These are phyloP conservation scores for Ovibos moschatus DNA, from an alignment of 2,113 vertebrate species.

Conservation along the genomic window DNA sequence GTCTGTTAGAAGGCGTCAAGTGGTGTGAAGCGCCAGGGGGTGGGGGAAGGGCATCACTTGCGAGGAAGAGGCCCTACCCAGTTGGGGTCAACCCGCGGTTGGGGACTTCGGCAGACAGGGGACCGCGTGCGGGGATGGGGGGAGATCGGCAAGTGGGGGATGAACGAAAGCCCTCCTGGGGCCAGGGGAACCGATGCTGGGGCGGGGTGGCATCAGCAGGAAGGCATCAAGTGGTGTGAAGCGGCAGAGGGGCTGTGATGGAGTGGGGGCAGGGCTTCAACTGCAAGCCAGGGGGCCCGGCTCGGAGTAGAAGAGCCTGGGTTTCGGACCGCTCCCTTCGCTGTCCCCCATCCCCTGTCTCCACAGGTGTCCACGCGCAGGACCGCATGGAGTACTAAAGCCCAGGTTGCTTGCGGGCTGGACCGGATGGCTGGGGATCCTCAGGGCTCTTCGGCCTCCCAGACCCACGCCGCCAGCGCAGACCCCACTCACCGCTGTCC, in stretches of 20 bases:
- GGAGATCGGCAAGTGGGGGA: neutral
- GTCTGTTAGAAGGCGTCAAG: neutral
- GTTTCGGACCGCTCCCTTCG: neutral
- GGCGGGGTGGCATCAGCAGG: neutral
- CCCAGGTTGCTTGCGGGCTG: neutral
- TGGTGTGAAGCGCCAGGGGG: neutral
- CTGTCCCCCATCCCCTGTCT: neutral
- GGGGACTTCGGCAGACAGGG: neutral
- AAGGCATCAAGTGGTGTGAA: neutral
- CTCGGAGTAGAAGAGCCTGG: neutral
- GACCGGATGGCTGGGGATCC: no score
- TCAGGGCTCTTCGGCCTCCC: neutral
- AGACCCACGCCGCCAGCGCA: neutral
- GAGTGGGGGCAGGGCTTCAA: neutral
- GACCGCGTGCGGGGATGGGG: neutral
- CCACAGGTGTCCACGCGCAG: neutral
- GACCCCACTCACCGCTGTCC: conserved; percentile 87
- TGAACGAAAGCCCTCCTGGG: neutral
- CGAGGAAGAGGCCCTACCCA: neutral
- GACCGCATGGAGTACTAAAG: neutral
- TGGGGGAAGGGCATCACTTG: neutral
- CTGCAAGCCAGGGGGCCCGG: neutral
- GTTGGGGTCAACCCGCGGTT: neutral
- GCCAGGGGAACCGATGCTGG: neutral
- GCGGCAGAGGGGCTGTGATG: neutral